phyloP scores from a whole-genome alignment of 2,797 vertebrate species.

The Malurus leucopterus region DNA sequence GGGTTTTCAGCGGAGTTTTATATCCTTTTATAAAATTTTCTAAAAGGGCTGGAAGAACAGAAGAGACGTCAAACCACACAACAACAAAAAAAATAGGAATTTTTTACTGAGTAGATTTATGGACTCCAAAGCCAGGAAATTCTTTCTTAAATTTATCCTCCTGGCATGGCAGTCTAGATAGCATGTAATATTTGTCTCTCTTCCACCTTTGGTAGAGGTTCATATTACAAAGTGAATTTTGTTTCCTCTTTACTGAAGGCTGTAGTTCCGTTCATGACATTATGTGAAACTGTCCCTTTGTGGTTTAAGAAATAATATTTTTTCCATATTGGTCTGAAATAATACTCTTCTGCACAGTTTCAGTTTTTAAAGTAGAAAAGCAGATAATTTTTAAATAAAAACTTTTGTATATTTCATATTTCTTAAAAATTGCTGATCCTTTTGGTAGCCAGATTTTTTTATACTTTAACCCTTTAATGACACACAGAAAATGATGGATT shows the following conservation, averaged over 20 bases:
- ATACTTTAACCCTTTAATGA: background rate
- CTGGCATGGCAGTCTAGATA: conserved; percentile 33
- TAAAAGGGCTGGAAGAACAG: background rate
- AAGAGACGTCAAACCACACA: conserved; percentile 8
- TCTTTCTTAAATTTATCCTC: conserved; percentile 37
- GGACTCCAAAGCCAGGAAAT: conserved; percentile 47
- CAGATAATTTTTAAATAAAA: conserved; percentile 42
- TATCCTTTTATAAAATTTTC: conserved; percentile 25
- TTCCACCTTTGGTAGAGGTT: conserved; percentile 30
- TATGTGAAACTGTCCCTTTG: conserved; percentile 64
- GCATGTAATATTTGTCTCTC: conserved; percentile 12
- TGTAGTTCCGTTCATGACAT: conserved; percentile 26
- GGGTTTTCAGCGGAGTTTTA: conserved; percentile 28
- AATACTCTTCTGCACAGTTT: conserved; percentile 52
- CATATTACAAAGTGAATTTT: conserved; percentile 42
- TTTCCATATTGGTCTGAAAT: conserved; percentile 59
- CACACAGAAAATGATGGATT: background rate
- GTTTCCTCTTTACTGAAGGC: conserved; percentile 18
- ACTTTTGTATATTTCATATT: background rate
- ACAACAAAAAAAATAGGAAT: background rate
- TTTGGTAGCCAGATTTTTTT: background rate
- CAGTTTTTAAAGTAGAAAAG: conserved; percentile 59
- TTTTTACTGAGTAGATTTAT: conserved; percentile 37
- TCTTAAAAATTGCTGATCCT: conserved; percentile 1
- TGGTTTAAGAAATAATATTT: conserved; percentile 58